Evolutionary conservation across 2,888 invertebrate genomes (phyloP), one percentile per base, ranked within the genome.

Genomic region (Drosophila aldrichi): DNA sequence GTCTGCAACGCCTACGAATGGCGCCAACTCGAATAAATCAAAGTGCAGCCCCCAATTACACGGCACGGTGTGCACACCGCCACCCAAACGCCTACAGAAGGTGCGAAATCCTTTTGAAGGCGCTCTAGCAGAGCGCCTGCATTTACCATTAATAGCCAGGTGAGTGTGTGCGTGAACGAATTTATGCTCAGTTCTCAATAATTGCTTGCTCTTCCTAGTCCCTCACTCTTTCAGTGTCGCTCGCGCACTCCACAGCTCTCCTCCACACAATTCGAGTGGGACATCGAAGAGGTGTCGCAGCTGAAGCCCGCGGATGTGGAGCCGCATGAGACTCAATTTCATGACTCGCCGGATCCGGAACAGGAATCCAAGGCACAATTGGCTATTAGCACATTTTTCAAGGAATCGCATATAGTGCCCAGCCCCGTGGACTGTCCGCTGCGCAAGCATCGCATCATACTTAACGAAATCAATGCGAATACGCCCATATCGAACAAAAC

Each of bases 211-310:
- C 8, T 10, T 20, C 10, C 20, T 36, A 93, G 93, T 64, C 93
- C 93, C 2, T 92, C 93, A 3, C 74, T 93, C 4, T 93, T 93
- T 73, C 91, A 92, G 25, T 78, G 80, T n/a, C 89, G 88, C 0
- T 87, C 92, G 1, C 79, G 79, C 2, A 91, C 93, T 2, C 92
- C 92, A 0, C 92, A 92, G 66, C 70, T 91, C 20, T 89, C 90
- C 8, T 92, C 92, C n/a, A 91, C 92, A n/a, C 94, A 93, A 64
- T 95, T 95, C 83, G 93, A 94, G 64, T 96, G 95, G 95, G 95
- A 94, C n/a, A 95, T 96, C 51, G 95, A 96, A 41, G 95, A 95
- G 75, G 93, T 95, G n/a, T 95, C 95, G 2, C 93, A 92, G 38
- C 91, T 96, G 10, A 94, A 94, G 70, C 95, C 95, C 12, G 95